Evolutionary conservation across 2,113 vertebrate genomes (phyloP).

Genomic region (Prunella fulvescens): DNA sequence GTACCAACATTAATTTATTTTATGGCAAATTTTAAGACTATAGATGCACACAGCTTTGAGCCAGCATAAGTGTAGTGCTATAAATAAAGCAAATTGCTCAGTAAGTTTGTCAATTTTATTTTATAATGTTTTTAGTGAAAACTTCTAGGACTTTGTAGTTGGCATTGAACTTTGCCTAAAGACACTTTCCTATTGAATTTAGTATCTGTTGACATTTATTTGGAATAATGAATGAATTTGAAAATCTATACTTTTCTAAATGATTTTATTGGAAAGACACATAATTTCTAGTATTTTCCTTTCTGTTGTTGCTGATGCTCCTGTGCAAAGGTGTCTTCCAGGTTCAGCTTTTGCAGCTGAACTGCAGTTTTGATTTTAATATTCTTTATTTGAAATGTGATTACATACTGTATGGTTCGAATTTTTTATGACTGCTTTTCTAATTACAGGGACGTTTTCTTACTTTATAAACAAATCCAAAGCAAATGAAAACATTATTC

Average conservation of each 20-base stretch:
- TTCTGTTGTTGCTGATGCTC: conserved; percentile 52
- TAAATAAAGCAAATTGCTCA: conserved; percentile 38
- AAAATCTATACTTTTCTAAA: conserved; percentile 41
- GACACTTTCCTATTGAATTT: conserved; percentile 47
- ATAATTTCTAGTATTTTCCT: conserved; percentile 14
- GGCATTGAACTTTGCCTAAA: conserved; percentile 16
- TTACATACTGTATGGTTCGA: conserved; percentile 51
- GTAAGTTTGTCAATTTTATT: conserved; percentile 52
- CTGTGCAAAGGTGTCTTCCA: conserved; percentile 64
- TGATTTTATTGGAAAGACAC: conserved; percentile 31
- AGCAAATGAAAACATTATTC: conserved; percentile 55
- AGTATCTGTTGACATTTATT: conserved; percentile 19
- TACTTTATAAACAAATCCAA: conserved; percentile 72
- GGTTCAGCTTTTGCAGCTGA: conserved; percentile 60
- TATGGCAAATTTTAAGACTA: conserved; percentile 28
- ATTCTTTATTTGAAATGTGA: conserved; percentile 64
- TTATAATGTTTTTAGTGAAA: conserved; percentile 53
- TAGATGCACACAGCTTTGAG: conserved; percentile 35
- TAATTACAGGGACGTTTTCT: conserved; percentile 64
- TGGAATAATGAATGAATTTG: conserved; percentile 42
- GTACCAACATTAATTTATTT: conserved; percentile 71
- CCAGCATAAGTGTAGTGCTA: conserved; percentile 49
- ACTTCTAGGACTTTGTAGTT: conserved; percentile 42
- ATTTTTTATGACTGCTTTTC: conserved; percentile 76
- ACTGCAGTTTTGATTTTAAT: conserved; percentile 66